Evolutionary conservation across 1,140 invertebrate genomes (phyloP).

Genomic region (Tetramorium simillimum): DNA sequence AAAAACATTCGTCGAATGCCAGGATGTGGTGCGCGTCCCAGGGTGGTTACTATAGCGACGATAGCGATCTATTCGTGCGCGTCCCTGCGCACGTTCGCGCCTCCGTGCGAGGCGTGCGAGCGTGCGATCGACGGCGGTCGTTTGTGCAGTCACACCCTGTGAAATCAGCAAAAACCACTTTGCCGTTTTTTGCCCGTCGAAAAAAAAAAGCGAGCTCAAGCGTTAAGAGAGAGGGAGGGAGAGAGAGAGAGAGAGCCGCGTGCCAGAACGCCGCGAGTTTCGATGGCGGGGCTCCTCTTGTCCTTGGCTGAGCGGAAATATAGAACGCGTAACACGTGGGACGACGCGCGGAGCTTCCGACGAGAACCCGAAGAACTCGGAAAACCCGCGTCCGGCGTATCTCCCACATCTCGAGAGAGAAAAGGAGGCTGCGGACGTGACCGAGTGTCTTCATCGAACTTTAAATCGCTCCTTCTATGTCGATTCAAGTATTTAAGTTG

Average conservation of each 20-base stretch:
- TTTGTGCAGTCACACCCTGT: slow-evolving; percentile 74
- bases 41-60: slow-evolving; percentile 74
- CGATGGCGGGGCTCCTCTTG: not conserved
- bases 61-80: slow-evolving; percentile 71
- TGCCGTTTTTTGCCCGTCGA: slow-evolving; percentile 46
- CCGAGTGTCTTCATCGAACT: not conserved
- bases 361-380: not conserved
- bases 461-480: not conserved
- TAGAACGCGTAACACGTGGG: not conserved
- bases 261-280: slow-evolving; percentile 1
- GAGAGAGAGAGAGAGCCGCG: not conserved
- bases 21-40: slow-evolving; percentile 52
- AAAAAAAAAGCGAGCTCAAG: not conserved
- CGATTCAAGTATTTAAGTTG: no score
- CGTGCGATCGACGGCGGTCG: slow-evolving; percentile 1
- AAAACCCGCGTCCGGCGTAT: no score
- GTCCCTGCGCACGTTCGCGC: slow-evolving; percentile 71
- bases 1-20: slow-evolving; percentile 36
- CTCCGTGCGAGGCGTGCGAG: slow-evolving; percentile 19
- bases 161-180: slow-evolving; percentile 69
- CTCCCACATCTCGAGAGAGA: no score
- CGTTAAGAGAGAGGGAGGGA: not conserved
- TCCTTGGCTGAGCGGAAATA: not conserved
- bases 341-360: not conserved
- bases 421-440: not conserved